Evolutionary conservation across 2,113 vertebrate genomes (phyloP), one percentile per base, ranked within the genome.

Genomic region (Silurus glanis): DNA sequence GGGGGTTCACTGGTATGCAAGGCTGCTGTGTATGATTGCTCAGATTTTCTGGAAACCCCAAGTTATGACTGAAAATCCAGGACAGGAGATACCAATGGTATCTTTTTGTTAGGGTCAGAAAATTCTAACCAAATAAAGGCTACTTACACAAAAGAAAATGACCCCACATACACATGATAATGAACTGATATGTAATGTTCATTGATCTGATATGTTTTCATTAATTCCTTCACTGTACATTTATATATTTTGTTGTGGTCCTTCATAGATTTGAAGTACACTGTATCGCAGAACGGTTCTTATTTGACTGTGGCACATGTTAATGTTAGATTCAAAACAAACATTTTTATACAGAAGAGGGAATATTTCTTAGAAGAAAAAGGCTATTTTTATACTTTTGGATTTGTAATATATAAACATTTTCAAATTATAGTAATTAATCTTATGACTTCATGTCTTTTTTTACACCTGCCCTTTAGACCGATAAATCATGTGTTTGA

Each of bases 1-100:
- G 0, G 92, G 94, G 17, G 92, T 99, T 92, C 97, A 99, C 87
- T 99, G 98, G 98, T 99, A 99, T 95, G 97, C 97, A 23, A 93
- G 92, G 82, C 87, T 99, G 86, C 96, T 99, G 90, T 96, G 97
- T 90, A 93, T 89, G 47, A 88, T 99, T 90, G 97, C 96, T 0
- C 91, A 93, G 67, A 87, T 95, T 5, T 79, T 97, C 90, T 93
- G 98, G 92, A 95, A 96, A 88, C 94, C 91, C 0, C 92, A 91
- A 94, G 94, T 87, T 89, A 93, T 87, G 87, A 89, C 84, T 94
- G 91, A 93, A 87, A 69, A 47, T 47, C n/a, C n/a, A 56, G 19
- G 61, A 67, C 51, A 79, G 12, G 49, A 55, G 45, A 66, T 53
- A 58, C 21, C 69, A 53, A 13, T 25, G 59, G 25, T 16, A 58